These are phyloP conservation scores for Caenorhabditis virilis DNA, from an alignment of 2,888 invertebrate species.

Conservation along the genomic window DNA sequence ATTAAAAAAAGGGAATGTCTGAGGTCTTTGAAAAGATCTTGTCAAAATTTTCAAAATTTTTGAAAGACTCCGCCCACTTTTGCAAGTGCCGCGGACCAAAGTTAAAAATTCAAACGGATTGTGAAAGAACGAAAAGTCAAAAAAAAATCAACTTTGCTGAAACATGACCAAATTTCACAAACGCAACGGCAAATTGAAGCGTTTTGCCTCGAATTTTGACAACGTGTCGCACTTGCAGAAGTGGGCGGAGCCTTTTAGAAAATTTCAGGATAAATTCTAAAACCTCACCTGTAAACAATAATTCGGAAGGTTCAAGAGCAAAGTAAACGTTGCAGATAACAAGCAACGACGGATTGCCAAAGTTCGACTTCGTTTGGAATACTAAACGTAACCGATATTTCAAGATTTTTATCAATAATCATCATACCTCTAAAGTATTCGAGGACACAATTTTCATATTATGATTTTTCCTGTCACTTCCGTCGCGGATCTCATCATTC, in stretches of 20 bases:
- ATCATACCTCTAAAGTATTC: constrained; percentile 28
- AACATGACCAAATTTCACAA: too few relatives aligned
- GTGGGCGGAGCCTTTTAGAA: too few relatives aligned
- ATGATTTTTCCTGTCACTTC: constrained; percentile 8
- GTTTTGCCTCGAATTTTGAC: too few relatives aligned
- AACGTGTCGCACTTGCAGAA: too few relatives aligned
- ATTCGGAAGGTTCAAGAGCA: constrained; percentile 42
- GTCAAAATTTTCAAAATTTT: too few relatives aligned
- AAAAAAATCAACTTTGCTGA: too few relatives aligned
- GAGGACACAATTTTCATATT: constrained; percentile 39
- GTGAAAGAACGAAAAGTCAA: neutral
- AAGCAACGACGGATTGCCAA: constrained; percentile 41
- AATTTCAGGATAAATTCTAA: neutral
- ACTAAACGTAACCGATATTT: constrained; percentile 8
- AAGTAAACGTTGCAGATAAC: constrained; percentile 40
- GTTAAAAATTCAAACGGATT: too few relatives aligned
- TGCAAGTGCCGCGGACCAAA: too few relatives aligned
- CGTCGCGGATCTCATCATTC: constrained; percentile 22
- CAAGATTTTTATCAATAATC: too few relatives aligned
- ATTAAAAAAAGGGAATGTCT: neutral
- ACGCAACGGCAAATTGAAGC: too few relatives aligned
- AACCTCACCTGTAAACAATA: constrained; percentile 36
- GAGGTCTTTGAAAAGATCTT: neutral
- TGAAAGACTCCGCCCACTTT: too few relatives aligned
- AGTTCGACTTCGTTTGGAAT: constrained; percentile 20